These are phyloP conservation scores for Pangasius macronema DNA, from an alignment of 2,797 vertebrate species.

Conservation along the genomic window DNA sequence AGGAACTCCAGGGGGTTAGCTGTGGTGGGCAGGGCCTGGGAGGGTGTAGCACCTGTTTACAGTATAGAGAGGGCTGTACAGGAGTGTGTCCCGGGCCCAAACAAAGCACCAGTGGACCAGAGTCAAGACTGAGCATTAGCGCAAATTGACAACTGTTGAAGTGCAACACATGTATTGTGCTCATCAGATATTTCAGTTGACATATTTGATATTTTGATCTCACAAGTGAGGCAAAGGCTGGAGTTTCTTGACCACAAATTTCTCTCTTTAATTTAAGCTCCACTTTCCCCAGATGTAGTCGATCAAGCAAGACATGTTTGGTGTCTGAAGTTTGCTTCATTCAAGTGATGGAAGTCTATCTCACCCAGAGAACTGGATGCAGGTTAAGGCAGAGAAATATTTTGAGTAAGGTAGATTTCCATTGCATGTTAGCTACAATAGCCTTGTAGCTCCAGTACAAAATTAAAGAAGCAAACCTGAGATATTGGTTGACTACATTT, in stretches of 20 bases:
- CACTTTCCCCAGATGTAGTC: neutral
- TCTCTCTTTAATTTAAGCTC: neutral
- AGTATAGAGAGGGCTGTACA: slow-evolving; percentile 49
- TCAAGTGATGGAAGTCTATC: neutral
- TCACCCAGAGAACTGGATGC: neutral
- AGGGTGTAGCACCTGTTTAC: slow-evolving; percentile 44
- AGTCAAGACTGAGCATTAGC: slow-evolving; percentile 38
- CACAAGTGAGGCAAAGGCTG: neutral
- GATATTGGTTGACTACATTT: neutral
- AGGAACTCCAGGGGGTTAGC: slow-evolving; percentile 78
- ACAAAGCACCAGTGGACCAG: slow-evolving; percentile 39
- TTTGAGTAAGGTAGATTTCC: neutral
- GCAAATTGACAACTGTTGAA: slow-evolving; percentile 28
- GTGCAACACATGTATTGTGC: slow-evolving; percentile 32
- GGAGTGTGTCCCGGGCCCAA: slow-evolving; percentile 49
- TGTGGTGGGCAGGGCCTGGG: slow-evolving; percentile 23
- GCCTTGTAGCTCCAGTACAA: neutral
- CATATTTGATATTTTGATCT: neutral
- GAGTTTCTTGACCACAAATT: neutral
- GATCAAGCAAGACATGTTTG: neutral
- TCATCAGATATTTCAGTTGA: slow-evolving; percentile 9
- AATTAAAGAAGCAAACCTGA: slow-evolving; percentile 1
- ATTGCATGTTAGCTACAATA: neutral
- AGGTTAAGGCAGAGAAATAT: neutral
- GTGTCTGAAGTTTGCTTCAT: neutral